Evolutionary conservation across 2,888 invertebrate genomes (phyloP).

Genomic region (Calephelis perditalis): DNA sequence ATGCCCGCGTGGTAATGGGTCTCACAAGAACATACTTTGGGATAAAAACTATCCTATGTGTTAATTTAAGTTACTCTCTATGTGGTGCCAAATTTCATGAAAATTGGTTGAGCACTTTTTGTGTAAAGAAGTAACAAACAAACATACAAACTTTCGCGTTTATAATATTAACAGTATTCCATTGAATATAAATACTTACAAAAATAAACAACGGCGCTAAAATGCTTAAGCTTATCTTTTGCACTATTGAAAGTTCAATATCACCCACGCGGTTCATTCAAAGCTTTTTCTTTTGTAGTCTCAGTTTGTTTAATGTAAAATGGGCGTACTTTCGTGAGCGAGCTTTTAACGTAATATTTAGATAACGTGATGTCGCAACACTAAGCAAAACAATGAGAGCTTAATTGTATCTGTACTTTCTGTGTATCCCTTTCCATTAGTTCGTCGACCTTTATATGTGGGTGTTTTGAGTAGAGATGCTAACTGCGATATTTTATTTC

Average conservation of each 20-base stretch:
- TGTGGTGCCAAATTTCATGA: too few species aligned
- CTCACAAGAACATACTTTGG: too few species aligned
- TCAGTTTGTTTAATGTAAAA: slow-evolving; percentile 46
- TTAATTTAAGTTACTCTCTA: too few species aligned
- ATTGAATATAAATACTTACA: too few species aligned
- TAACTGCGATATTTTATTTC: not conserved
- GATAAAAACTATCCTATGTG: too few species aligned
- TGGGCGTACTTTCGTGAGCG: slow-evolving; percentile 45
- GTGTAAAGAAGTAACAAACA: too few species aligned
- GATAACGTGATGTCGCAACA: slow-evolving; percentile 65
- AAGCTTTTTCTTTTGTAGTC: slow-evolving; percentile 14
- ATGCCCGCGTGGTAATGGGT: too few species aligned
- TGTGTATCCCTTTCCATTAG: slow-evolving; percentile 46
- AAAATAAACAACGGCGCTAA: too few species aligned
- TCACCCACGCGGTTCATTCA: slow-evolving; percentile 26
- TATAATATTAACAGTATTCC: too few species aligned
- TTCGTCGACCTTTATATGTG: slow-evolving; percentile 48
- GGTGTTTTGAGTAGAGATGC: slow-evolving; percentile 33
- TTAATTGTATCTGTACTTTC: slow-evolving; percentile 61
- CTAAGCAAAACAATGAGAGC: slow-evolving; percentile 61
- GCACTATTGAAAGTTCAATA: slow-evolving; percentile 52
- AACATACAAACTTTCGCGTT: too few species aligned
- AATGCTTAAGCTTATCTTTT: slow-evolving; percentile 34
- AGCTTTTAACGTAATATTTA: slow-evolving; percentile 47
- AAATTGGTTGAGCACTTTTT: too few species aligned